phyloP scores from a whole-genome alignment of 2,113 vertebrate species.

The Lutjanus erythropterus region DNA sequence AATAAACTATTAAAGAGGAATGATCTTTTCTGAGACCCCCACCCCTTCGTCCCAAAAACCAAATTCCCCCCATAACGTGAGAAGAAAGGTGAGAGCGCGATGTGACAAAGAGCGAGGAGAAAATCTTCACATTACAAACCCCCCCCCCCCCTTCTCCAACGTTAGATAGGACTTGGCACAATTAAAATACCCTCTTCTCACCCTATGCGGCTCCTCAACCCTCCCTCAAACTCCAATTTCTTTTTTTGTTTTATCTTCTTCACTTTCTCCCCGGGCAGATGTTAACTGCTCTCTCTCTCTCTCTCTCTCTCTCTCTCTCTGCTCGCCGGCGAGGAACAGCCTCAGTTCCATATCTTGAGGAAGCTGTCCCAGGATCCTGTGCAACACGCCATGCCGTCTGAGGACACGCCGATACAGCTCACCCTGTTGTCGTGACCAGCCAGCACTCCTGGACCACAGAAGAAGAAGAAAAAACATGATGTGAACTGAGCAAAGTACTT shows the following conservation, averaged over 20 bases:
- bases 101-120: constrained; percentile 45
- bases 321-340: constrained; percentile 15
- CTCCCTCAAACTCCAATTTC: constrained; percentile 54
- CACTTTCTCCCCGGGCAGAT: constrained; percentile 36
- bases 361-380: constrained; percentile 99
- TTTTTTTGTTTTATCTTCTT: constrained; percentile 37
- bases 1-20: constrained; percentile 52
- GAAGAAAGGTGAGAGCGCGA: constrained; percentile 57
- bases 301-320: constrained; percentile 49
- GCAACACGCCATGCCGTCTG: constrained; percentile 95
- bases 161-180: constrained; percentile 80
- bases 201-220: constrained; percentile 35
- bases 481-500: not conserved
- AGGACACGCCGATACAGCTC: constrained; percentile 94
- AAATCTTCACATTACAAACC: constrained; percentile 55
- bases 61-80: constrained; percentile 52
- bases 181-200: constrained; percentile 69
- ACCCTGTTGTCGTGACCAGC: constrained; percentile 98
- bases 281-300: constrained; percentile 40
- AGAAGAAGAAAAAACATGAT: not conserved
- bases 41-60: constrained; percentile 10
- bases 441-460: constrained; percentile 87
- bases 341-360: constrained; percentile 98
- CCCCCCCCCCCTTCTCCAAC: constrained; percentile 63
- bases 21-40: constrained; percentile 44